A percentile compares a stretch with the other conserved stretches of the same genome.
phyloP scores from a whole-genome alignment of 1,140 invertebrate genomes.

The Cydia strobilella region DNA sequence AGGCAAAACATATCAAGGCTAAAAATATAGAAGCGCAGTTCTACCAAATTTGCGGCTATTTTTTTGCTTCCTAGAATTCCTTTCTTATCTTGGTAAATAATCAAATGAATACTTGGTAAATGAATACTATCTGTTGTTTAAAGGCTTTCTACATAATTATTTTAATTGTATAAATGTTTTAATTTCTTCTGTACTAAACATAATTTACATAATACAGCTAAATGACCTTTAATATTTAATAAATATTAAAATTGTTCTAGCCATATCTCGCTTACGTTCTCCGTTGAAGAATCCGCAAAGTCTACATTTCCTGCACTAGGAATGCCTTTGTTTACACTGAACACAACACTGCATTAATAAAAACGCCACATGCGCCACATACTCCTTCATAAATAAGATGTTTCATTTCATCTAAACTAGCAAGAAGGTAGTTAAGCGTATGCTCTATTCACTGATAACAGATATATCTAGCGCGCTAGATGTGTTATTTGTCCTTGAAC shows the following conservation, averaged over 20 bases:
- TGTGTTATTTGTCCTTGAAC: constrained; percentile 3
- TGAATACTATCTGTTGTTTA: too few relatives aligned
- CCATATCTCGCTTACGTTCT: neutral
- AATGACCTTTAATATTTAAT: too few relatives aligned
- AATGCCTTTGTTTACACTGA: constrained; percentile 3
- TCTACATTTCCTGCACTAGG: constrained; percentile 5
- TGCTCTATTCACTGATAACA: constrained; percentile 8
- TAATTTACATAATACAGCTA: too few relatives aligned
- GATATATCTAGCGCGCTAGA: neutral
- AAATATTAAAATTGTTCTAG: neutral
- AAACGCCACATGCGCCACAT: neutral
- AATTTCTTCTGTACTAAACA: too few relatives aligned
- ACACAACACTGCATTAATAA: neutral
- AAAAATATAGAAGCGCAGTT: too few relatives aligned
- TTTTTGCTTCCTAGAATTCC: too few relatives aligned
- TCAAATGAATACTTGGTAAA: too few relatives aligned
- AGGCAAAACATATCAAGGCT: too few relatives aligned
- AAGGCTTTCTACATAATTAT: too few relatives aligned
- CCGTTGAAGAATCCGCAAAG: neutral
- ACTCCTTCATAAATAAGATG: neutral
- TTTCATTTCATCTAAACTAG: neutral
- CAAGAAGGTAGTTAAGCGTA: neutral
- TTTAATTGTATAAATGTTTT: too few relatives aligned
- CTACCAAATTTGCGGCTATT: too few relatives aligned
- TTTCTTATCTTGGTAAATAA: too few relatives aligned